phyloP scores from a whole-genome alignment of 1,140 invertebrate genomes.

The Drosophila eugracilis region DNA sequence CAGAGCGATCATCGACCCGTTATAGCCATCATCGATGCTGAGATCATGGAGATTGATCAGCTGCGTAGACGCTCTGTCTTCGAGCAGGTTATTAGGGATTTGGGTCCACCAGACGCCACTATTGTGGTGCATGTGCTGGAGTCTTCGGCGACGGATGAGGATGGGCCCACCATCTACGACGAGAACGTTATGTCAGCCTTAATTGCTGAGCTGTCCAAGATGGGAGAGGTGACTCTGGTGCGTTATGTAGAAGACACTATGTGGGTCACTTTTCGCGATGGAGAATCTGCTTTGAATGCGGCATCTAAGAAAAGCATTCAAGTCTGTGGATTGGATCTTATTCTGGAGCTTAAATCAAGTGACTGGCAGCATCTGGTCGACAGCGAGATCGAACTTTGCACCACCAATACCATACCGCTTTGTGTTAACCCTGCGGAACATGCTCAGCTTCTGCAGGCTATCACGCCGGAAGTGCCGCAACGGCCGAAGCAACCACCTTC shows the following conservation, averaged over 20 bases:
- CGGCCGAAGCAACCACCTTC: slow-evolving; percentile 87
- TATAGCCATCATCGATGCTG: slow-evolving; percentile 94
- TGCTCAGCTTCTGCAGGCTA: slow-evolving; percentile 75
- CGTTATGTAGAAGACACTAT: slow-evolving; percentile 95
- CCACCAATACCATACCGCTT: slow-evolving; percentile 92
- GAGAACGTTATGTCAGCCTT: slow-evolving; percentile 80
- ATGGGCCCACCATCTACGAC: slow-evolving; percentile 86
- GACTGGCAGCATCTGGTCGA: slow-evolving; percentile 93
- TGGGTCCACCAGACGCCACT: slow-evolving; percentile 98
- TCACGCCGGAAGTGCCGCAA: slow-evolving; percentile 85
- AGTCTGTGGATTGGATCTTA: slow-evolving; percentile 89
- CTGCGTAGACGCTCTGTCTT: slow-evolving; percentile 89
- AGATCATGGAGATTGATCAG: slow-evolving; percentile 92
- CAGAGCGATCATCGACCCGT: slow-evolving; percentile 99
- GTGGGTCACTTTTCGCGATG: slow-evolving; percentile 95
- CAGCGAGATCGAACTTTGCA: slow-evolving; percentile 93
- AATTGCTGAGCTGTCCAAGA: slow-evolving; percentile 81
- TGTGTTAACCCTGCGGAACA: slow-evolving; percentile 85
- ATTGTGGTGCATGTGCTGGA: slow-evolving; percentile 90
- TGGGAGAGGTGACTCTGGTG: slow-evolving; percentile 92
- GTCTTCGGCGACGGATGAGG: slow-evolving; percentile 69
- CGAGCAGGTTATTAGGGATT: slow-evolving; percentile 92
- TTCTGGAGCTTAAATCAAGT: slow-evolving; percentile 92
- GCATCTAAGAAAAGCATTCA: slow-evolving; percentile 86
- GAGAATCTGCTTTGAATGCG: slow-evolving; percentile 92